Evolutionary conservation across 2,888 invertebrate species (phyloP).

Genomic region (Isotomurus palustris): DNA sequence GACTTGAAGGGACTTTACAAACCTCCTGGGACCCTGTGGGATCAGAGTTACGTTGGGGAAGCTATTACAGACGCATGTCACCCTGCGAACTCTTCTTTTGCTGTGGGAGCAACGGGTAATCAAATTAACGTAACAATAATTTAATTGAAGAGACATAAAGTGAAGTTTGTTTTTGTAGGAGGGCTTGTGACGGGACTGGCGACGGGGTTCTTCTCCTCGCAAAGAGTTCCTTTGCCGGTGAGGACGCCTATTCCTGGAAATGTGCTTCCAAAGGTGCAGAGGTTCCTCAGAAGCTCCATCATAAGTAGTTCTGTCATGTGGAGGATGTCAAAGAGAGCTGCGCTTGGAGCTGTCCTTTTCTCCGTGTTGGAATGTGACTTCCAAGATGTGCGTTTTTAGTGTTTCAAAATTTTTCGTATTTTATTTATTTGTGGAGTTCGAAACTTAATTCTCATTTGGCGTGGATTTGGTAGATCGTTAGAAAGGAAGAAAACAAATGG

Average conservation of each 20-base stretch:
- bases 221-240: slow-evolving; percentile 20
- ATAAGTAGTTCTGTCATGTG: slow-evolving; percentile 24
- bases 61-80: slow-evolving; percentile 25
- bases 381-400: slow-evolving; percentile 21
- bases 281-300: slow-evolving; percentile 14
- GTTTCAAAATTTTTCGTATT: background rate
- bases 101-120: slow-evolving; percentile 24
- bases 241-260: slow-evolving; percentile 12
- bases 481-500: slow-evolving; percentile 24
- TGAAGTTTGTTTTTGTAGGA: slow-evolving; percentile 8
- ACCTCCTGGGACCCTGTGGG: slow-evolving; percentile 23
- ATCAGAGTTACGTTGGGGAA: slow-evolving; percentile 24
- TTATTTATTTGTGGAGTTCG: background rate
- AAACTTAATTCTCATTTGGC: background rate
- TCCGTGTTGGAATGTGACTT: slow-evolving; percentile 36
- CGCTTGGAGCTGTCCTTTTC: slow-evolving; percentile 24
- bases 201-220: slow-evolving; percentile 27
- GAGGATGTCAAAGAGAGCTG: slow-evolving; percentile 22
- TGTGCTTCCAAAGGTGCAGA: slow-evolving; percentile 9
- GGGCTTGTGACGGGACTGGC: slow-evolving; percentile 16
- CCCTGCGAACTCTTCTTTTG: slow-evolving; percentile 22
- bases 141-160: background rate
- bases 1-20: slow-evolving; percentile 26
- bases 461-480: slow-evolving; percentile 15
- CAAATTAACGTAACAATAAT: background rate